Conservation (phyloP, 2,113 vertebrate genomes). For the Oryzias javanicus region DNA sequence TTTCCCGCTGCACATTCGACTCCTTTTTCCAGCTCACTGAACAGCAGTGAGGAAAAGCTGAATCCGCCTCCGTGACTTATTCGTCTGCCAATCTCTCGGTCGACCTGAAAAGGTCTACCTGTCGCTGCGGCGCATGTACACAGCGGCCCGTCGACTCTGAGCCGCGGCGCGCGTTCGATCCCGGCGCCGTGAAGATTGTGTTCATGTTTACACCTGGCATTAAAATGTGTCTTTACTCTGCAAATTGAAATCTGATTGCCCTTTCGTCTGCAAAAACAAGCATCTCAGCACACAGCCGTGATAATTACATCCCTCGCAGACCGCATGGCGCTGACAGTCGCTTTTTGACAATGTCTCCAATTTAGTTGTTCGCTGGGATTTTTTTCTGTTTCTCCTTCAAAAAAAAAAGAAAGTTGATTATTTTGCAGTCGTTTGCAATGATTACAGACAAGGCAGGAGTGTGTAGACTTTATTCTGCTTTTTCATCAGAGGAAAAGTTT, state of each 20-base stretch:
- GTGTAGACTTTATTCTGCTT: too few species aligned
- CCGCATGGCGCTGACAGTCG: background rate
- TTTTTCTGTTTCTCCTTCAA: background rate
- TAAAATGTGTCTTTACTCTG: slow-evolving; percentile 13
- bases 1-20: slow-evolving; percentile 17
- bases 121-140: slow-evolving; percentile 11
- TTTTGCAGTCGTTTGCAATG: too few species aligned
- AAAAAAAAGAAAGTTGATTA: too few species aligned
- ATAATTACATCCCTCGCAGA: slow-evolving; percentile 20
- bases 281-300: background rate
- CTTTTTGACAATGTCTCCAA: background rate
- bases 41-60: slow-evolving; percentile 9
- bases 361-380: background rate
- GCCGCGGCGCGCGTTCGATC: background rate
- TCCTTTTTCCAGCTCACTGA: slow-evolving; percentile 6
- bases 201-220: slow-evolving; percentile 10
- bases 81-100: slow-evolving; percentile 3
- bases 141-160: slow-evolving; percentile 8
- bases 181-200: slow-evolving; percentile 1
- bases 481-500: too few species aligned
- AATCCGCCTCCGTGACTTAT: slow-evolving; percentile 23
- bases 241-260: slow-evolving; percentile 38
- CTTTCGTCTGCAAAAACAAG: slow-evolving; percentile 27
- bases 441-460: too few species aligned
- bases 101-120: slow-evolving; percentile 21